Evolutionary conservation across 2,888 invertebrate genomes (phyloP), one percentile per base, ranked within the genome.

Genomic region (Drosophila limbata): DNA sequence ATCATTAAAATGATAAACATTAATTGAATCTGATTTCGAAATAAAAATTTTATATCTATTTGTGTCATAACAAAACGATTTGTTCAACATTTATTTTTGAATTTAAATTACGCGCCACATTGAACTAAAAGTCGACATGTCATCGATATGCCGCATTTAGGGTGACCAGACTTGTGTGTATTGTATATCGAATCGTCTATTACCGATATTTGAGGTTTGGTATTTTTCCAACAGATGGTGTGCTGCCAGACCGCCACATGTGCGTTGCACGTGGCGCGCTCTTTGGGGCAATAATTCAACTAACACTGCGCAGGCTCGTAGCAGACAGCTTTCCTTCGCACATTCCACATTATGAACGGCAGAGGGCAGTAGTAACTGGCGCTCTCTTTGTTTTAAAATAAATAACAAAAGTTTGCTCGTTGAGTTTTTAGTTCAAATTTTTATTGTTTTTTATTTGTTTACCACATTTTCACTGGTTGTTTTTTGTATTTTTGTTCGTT

Each of bases 401-500:
- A 42, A 35, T 31, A 13, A 57, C 0, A 13, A 4, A 9, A 1
- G 2, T 21, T 33, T 4, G 13, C 0, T 5, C 28, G 6, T 51
- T 51, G 60, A 69, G 60, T 73, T 76, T 70, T 76, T 80, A 69
- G 52, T 73, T 81, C 67, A 69, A 83, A 66, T 70, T 67, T 79
- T 78, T 84, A 80, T 78, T 89, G 51, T 52, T 76, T 84, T 84
- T 73, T 63, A 67, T 69, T 67, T 69, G 17, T 71, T 73, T 88
- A 77, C 77, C 79, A 86, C 79, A 76, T 89, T 80, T 72, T 81
- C 83, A 79, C 82, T 90, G 85, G 88, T 77, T 84, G 69, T 52
- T 74, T 70, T 72, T 72, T 28, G 71, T 69, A n/a, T 62, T 65
- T 57, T 47, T 56, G 25, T 44, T 66, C 65, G 63, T 66, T 77